Conservation (phyloP, 2,888 invertebrate genomes). For the Eledona agricola region DNA sequence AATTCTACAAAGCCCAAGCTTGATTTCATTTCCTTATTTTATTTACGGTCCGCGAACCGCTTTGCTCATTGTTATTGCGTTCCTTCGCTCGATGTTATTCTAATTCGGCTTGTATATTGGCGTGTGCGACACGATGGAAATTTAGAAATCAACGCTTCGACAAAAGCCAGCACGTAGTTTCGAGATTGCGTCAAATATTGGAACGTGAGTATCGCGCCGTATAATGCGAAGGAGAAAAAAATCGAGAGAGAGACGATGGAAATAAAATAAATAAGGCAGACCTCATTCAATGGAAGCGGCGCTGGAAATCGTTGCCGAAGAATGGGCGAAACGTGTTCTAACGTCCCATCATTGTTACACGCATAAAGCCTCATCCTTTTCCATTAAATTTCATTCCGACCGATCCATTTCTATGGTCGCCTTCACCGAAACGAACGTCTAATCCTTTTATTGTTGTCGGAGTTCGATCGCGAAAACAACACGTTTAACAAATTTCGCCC, state of each 20-base stretch:
- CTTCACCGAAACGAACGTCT: slow-evolving; percentile 21
- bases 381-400: slow-evolving; percentile 36
- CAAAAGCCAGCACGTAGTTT: background rate
- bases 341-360: slow-evolving; percentile 29
- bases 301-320: slow-evolving; percentile 27
- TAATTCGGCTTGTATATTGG: no score
- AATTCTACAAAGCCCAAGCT: slow-evolving; percentile 36
- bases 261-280: slow-evolving; percentile 30
- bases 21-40: slow-evolving; percentile 38
- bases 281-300: slow-evolving; percentile 18
- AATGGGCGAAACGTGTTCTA: slow-evolving; percentile 34
- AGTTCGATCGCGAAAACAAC: no score
- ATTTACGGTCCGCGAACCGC: slow-evolving; percentile 28
- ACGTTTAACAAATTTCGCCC: no score
- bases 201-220: slow-evolving; percentile 14
- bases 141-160: slow-evolving; percentile 7
- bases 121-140: slow-evolving; percentile 16
- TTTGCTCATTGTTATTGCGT: slow-evolving; percentile 21
- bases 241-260: background rate
- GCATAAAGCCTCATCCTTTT: slow-evolving; percentile 36
- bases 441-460: slow-evolving; percentile 19
- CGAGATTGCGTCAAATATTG: slow-evolving; percentile 9
- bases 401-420: slow-evolving; percentile 24
- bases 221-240: slow-evolving; percentile 1
- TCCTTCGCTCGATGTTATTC: slow-evolving; percentile 19